Base-by-base conservation (phyloP, 2,113 vertebrate genomes). In the Phrynocephalus versicolor region DNA sequence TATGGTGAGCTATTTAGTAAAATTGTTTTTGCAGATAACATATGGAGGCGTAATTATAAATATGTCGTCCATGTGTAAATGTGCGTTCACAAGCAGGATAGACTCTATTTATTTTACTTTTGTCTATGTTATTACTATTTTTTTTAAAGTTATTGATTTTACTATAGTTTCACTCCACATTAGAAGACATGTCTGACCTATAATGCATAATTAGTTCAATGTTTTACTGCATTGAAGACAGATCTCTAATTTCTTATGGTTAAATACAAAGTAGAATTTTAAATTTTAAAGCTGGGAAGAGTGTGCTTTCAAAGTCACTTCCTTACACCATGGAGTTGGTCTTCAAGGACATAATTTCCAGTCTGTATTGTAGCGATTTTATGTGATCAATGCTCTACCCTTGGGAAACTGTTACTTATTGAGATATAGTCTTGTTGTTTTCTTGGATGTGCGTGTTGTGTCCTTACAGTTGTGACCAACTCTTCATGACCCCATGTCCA, bases 181-280 rank as follows among this genome's bases (percentile, higher is more conserved):
- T 91, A 73, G 88, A 92, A 93, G 91, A 85, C 82, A 91, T 87
- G 88, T 87, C 82, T 92, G 90, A 90, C 87, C 85, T 90, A 78
- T 87, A 93, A 88, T 80, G 86, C 51, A 71, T 57, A 83, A 94
- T 92, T 93, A 94, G 94, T 91, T 90, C 92, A 94, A 90, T 88
- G 81, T 89, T 93, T 93, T 91, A 87, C 70, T 93, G 58, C 70
- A 80, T 91, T 93, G 90, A 94, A 91, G 88, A 84, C 84, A 81
- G 86, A 80, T 91, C 87, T 94, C 92, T 94, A 92, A 90, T 92
- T 94, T 92, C 94, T 93, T 94, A 90, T 91, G 89, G 90, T 94
- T 93, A 93, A 90, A 51, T 82, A 81, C 92, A 94, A 94, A 82
- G 90, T 86, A 72, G 90, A 93, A 94, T 89, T 92, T 79, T 88